Percentiles rank a stretch among this genome's conserved stretches.
Evolutionary conservation across 2,888 invertebrate species (phyloP).

Genomic region (Lasiommata megera): DNA sequence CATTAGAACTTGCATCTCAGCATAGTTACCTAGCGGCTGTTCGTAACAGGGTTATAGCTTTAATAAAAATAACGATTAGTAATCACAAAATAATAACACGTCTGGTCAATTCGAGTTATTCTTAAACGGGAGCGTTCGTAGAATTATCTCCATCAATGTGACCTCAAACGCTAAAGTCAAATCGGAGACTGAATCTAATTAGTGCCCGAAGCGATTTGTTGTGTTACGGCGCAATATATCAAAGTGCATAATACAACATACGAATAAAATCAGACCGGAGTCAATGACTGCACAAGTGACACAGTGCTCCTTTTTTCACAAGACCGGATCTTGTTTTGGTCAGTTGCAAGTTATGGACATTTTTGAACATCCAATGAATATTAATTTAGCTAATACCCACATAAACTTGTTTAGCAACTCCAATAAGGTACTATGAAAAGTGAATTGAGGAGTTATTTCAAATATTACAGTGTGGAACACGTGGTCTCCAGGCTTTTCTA

Average conservation of each 20-base stretch:
- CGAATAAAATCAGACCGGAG: slow-evolving; percentile 8
- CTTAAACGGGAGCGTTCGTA: slow-evolving; percentile 57
- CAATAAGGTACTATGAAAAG: too few relatives aligned
- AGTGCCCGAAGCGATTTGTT: slow-evolving; percentile 27
- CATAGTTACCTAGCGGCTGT: neutral
- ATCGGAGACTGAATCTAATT: slow-evolving; percentile 37
- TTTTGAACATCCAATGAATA: neutral
- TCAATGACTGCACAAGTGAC: slow-evolving; percentile 14
- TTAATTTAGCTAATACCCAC: neutral
- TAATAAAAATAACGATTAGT: slow-evolving; percentile 48
- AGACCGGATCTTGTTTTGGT: neutral
- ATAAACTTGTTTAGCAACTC: neutral
- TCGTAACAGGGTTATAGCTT: slow-evolving; percentile 17
- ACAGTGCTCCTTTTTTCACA: neutral
- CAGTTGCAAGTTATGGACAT: neutral
- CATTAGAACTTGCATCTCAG: neutral
- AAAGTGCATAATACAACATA: slow-evolving; percentile 12
- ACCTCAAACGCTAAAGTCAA: slow-evolving; percentile 50
- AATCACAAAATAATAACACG: slow-evolving; percentile 63
- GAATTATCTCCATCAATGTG: slow-evolving; percentile 55
- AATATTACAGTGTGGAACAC: too few relatives aligned
- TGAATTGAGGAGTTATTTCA: too few relatives aligned
- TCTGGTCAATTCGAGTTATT: slow-evolving; percentile 45
- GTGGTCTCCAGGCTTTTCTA: too few relatives aligned
- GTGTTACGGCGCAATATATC: slow-evolving; percentile 19